Percentiles rank a stretch among this genome's conserved stretches.
Conservation (phyloP, 2,888 invertebrate genomes). For the Drosophila lutescens region DNA sequence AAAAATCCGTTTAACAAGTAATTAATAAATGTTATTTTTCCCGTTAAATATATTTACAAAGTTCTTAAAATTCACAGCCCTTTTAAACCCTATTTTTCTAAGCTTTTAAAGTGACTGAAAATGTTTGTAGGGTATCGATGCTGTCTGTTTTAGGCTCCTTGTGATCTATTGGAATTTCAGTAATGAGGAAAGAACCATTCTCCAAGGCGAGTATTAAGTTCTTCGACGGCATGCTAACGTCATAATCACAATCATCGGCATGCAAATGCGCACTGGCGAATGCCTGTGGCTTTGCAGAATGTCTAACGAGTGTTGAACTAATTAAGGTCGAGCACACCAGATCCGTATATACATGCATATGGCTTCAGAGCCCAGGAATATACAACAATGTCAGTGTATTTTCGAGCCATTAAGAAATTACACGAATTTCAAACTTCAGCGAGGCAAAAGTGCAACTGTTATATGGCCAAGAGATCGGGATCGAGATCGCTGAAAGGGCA, state of each 20-base stretch:
- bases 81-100: background rate
- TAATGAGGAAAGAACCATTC: conserved; percentile 49
- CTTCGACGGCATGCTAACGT: conserved; percentile 37
- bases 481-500: conserved; percentile 44
- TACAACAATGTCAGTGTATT: background rate
- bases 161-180: conserved; percentile 53
- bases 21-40: no score
- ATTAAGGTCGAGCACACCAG: conserved; percentile 58
- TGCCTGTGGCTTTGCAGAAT: conserved; percentile 77
- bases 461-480: conserved; percentile 34
- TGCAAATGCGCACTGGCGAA: conserved; percentile 54
- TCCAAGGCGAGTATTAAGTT: conserved; percentile 58
- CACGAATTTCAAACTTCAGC: conserved; percentile 56
- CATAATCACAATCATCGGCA: conserved; percentile 38
- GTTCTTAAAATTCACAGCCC: no score
- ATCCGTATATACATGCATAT: conserved; percentile 38
- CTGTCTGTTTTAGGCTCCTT: background rate
- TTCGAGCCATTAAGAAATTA: conserved; percentile 56
- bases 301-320: conserved; percentile 68
- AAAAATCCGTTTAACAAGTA: no score
- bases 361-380: conserved; percentile 50
- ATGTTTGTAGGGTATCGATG: background rate
- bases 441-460: conserved; percentile 57
- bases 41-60: no score
- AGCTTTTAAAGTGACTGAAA: background rate